Percentiles rank a stretch among this genome's conserved stretches.
Conservation (phyloP, 2,113 vertebrate genomes). For the Calcarius ornatus region DNA sequence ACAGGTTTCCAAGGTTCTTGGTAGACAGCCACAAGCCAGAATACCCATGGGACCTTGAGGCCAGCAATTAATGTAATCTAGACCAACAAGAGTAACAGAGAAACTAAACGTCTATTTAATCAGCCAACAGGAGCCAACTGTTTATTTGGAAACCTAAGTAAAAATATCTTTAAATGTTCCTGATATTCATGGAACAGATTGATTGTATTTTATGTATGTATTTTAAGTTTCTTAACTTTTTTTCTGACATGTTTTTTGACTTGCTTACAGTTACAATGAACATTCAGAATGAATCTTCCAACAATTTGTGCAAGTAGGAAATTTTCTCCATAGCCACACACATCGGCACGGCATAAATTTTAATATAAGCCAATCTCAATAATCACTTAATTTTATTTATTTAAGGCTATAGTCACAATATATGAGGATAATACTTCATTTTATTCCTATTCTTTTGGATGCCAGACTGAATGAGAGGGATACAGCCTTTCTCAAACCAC, state of each 20-base stretch:
- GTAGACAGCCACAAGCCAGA: neutral
- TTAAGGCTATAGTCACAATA: neutral
- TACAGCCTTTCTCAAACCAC: neutral
- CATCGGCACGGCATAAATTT: neutral
- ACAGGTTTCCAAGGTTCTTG: neutral
- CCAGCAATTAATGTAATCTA: neutral
- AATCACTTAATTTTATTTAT: neutral
- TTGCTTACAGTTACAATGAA: neutral
- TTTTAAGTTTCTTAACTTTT: neutral
- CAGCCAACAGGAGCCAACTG: neutral
- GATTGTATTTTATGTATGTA: neutral
- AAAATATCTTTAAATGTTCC: neutral
- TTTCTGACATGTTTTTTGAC: neutral
- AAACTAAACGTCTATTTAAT: neutral
- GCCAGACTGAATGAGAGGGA: neutral
- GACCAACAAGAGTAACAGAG: neutral
- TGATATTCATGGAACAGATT: neutral
- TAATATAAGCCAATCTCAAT: neutral
- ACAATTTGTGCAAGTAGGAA: neutral
- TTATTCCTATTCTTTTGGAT: neutral
- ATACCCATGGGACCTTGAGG: neutral
- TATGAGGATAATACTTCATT: neutral
- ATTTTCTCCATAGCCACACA: neutral
- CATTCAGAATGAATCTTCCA: neutral
- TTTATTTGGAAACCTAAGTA: neutral